Percentiles rank a stretch among this genome's conserved stretches.
phyloP scores from a whole-genome alignment of 2,797 vertebrate genomes.

The Cygnus olor region DNA sequence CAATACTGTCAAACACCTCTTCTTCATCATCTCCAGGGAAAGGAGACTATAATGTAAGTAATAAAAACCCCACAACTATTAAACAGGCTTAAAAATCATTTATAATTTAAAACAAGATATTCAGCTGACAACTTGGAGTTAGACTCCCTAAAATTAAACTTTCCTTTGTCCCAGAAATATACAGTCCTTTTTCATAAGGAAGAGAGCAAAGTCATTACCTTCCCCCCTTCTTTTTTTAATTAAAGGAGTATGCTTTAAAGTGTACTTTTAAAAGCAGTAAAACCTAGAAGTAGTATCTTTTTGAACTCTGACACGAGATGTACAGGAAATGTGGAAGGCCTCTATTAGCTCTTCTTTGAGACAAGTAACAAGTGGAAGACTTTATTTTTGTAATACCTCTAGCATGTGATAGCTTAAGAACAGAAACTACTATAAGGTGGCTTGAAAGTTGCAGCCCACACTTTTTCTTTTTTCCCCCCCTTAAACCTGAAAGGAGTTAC shows the following conservation, averaged over 20 bases:
- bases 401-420: background rate
- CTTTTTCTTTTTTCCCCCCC: too few relatives aligned
- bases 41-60: slow-evolving; percentile 84
- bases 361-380: accelerated
- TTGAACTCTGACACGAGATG: background rate
- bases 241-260: background rate
- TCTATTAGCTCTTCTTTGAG: background rate
- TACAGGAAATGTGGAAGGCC: background rate
- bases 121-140: background rate
- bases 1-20: slow-evolving; percentile 99
- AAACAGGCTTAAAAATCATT: background rate
- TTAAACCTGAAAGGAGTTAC: background rate
- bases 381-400: background rate
- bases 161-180: background rate
- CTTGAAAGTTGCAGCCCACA: background rate
- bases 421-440: background rate
- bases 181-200: background rate
- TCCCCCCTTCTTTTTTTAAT: too few relatives aligned
- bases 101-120: background rate
- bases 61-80: background rate
- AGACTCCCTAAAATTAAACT: background rate
- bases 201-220: background rate
- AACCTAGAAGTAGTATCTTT: background rate
- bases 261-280: background rate
- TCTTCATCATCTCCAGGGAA: slow-evolving; percentile 99